A percentile compares a stretch with the other conserved stretches of the same genome.
These are phyloP conservation scores for Neosalanx taihuensis DNA, from an alignment of 2,797 vertebrate species.

Conservation along the genomic window DNA sequence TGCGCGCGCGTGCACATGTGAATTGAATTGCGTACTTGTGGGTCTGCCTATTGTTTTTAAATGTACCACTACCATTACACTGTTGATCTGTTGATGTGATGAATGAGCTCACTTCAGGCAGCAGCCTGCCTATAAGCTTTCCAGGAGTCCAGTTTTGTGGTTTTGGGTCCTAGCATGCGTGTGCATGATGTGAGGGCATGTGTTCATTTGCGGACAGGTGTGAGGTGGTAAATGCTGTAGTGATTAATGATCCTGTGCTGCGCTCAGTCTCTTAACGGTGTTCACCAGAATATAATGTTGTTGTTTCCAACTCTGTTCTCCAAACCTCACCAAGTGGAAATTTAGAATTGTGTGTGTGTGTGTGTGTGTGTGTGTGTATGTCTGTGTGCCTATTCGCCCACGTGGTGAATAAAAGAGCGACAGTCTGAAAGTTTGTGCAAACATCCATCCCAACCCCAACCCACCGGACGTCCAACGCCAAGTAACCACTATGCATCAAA, in stretches of 20 bases:
- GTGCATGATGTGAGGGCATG: conserved; percentile 43
- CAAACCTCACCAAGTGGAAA: conserved; percentile 64
- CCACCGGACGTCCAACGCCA: neutral
- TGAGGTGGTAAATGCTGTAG: conserved; percentile 48
- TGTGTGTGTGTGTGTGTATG: neutral
- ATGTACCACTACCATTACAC: too few species aligned
- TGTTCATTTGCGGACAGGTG: conserved; percentile 26
- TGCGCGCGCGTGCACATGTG: too few species aligned
- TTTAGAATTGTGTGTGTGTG: conserved; percentile 49
- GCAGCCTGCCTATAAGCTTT: too few species aligned
- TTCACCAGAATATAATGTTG: conserved; percentile 54
- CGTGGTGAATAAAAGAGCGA: too few species aligned
- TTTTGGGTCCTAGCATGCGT: neutral
- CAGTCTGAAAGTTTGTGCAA: too few species aligned
- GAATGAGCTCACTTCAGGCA: too few species aligned
- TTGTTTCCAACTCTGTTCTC: conserved; percentile 55
- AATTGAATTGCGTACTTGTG: too few species aligned
- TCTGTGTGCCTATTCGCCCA: neutral
- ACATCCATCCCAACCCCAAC: neutral
- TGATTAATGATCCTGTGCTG: conserved; percentile 12
- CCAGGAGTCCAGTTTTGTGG: too few species aligned
- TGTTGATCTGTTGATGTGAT: too few species aligned
- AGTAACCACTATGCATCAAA: neutral
- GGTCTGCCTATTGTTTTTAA: too few species aligned
- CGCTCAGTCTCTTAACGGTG: conserved; percentile 36